These are phyloP conservation scores for Dendrocincla fuliginosa DNA, from an alignment of 2,797 vertebrate species.

Conservation along the genomic window DNA sequence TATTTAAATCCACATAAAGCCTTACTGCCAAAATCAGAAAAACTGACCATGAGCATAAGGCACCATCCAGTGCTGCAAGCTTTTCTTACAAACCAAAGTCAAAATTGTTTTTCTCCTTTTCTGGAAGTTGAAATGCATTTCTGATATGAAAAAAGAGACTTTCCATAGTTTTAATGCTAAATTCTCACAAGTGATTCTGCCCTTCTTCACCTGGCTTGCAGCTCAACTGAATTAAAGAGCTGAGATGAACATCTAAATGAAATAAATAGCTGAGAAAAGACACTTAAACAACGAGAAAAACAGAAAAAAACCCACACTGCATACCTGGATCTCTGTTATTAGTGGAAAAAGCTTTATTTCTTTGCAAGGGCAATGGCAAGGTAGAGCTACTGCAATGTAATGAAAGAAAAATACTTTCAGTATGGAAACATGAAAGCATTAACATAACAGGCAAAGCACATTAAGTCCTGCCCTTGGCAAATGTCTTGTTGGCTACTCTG, in stretches of 20 bases:
- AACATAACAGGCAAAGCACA: conserved; percentile 47
- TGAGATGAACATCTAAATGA: background rate
- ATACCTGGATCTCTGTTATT: background rate
- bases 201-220: background rate
- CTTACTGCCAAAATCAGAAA: background rate
- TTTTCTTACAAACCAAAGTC: background rate
- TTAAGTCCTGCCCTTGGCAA: conserved; percentile 25
- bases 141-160: background rate
- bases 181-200: background rate
- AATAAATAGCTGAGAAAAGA: background rate
- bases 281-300: background rate
- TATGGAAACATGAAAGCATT: background rate
- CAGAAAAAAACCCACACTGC: background rate
- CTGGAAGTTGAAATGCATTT: background rate
- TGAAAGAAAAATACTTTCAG: background rate
- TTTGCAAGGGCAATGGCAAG: conserved; percentile 13
- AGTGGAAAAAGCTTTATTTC: background rate
- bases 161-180: background rate
- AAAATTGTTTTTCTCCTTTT: background rate
- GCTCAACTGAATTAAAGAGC: background rate
- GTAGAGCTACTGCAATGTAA: background rate
- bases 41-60: background rate
- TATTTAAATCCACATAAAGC: background rate
- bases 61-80: background rate
- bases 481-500: background rate